Base-by-base conservation (phyloP, 2,888 invertebrate genomes). In the Cyclophora albipunctata region DNA sequence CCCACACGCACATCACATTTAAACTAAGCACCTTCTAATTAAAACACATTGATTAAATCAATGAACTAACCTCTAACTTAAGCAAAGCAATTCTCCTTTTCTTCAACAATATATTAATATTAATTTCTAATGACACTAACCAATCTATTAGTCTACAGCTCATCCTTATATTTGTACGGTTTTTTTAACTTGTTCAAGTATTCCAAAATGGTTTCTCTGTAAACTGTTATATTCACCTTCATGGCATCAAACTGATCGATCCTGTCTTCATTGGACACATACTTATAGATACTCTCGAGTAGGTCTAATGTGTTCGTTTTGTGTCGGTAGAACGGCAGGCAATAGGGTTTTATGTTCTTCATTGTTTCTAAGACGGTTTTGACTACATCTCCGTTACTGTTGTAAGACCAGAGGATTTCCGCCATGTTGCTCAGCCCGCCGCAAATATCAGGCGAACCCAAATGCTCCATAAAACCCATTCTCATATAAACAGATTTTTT, bases 391-490 rank as follows among this genome's bases (percentile, higher is more conserved):
- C 72, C 66, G 2, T 68, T 58, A 0, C 57, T 58, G 7, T 61
- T 63, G 35, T 67, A 69, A 0, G 68, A 54, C 67, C 73, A 75
- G 0, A 70, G 56, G 0, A 60, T 56, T 42, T 60, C 59, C 45
- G 83, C 78, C 20, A 84, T 72, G 4, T 78, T 71, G 0, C 84
- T 48, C 6, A 87, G 52, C 0, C 84, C 84, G 40, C 76, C 70
- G 41, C 87, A 87, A 0, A 80, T 67, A 0, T 51, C 51, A 0
- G 73, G 59, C 1, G 75, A 76, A 0, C 75, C 69, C 60, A 85
- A 59, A 5, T 71, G 66, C 54, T 87, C 84, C 0, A 85, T 55
- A 1, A 86, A 66, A 40, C 84, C 86, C 42, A 83, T 80, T 49
- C 69, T 73, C 51, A 76, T 66, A 50, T 87, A 87, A 7, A 74